Evolutionary conservation across 2,888 invertebrate species (phyloP), one percentile per base, ranked within the genome.

Genomic region (Linnaemya tessellans): DNA sequence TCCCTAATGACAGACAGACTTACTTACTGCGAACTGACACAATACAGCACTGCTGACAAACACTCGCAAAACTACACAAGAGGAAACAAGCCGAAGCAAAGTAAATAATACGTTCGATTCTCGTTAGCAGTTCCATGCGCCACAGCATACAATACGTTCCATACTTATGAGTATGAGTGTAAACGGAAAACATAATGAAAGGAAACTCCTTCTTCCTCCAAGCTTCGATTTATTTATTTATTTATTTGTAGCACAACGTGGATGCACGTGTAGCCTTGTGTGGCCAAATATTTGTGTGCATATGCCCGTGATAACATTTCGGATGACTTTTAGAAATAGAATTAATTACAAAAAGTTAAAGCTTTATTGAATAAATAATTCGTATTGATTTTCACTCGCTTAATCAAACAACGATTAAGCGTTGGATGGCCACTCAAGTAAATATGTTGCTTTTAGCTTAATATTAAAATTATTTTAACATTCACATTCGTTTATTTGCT

Each of bases 201-300:
- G 18, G 8, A 54, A 73, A 73, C 35, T 22, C 15, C 35, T 43
- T 13, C 22, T 13, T 38, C 20, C 15, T 54, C 9, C 18, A 49
- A 4, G 25, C 3, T 10, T 25, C 9, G n/a, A 25, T 60, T 22
- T 62, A 20, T 71, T 70, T 30, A 43, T 77, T 75, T 65, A 46
- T 70, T 68, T 84, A 80, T 75, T 54, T 68, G 62, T 54, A 56
- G 74, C 79, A 79, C 68, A 73, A 54, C 62, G 20, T 70, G 15
- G 4, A 58, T 18, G 10, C 4, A 10, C 30, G 58, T 65, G 38
- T 11, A 38, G 25, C 49, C 20, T 54, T 65, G 56, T 18, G 46
- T 71, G 64, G 46, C 20, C 41, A 62, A 8, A 58, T n/a, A 43
- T 70, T 20, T 64, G n/a, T 4, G 38, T 41, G 9, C 20, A 35